Conservation (phyloP, 23 tunicate genomes). For the Ascidia mentula region DNA sequence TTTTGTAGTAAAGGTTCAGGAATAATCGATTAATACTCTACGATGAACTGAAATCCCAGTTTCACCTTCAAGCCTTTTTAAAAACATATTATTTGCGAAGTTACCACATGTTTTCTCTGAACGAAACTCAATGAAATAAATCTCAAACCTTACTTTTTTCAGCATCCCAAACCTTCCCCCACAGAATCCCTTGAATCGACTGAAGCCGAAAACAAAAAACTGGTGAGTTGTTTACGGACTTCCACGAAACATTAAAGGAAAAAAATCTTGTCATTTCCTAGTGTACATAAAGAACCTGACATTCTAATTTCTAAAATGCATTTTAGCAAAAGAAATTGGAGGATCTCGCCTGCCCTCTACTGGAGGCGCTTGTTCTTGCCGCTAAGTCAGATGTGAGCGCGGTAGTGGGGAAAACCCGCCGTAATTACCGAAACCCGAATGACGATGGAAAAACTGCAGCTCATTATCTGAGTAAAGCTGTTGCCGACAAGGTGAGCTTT, state of each 20-base stretch:
- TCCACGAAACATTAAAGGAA: neutral
- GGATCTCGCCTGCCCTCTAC: conserved; percentile 89
- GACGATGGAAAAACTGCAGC: conserved; percentile 95
- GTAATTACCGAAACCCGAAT: conserved; percentile 52
- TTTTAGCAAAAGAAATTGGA: conserved; percentile 56
- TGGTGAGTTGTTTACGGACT: conserved; percentile 9
- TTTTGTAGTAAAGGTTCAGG: no score
- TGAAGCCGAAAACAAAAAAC: conserved; percentile 39
- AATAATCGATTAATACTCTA: no score
- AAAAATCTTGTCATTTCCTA: neutral
- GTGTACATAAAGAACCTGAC: no score
- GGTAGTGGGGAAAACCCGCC: conserved; percentile 77
- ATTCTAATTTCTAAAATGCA: neutral
- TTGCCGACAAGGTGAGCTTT: conserved; percentile 68
- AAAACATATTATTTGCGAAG: no score
- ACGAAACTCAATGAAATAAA: no score
- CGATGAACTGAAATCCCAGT: no score
- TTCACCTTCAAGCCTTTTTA: no score
- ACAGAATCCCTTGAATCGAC: conserved; percentile 5
- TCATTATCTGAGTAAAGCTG: conserved; percentile 81
- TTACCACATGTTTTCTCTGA: no score
- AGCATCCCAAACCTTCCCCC: conserved; percentile 35
- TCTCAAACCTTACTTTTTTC: no score
- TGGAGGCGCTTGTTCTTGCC: conserved; percentile 82
- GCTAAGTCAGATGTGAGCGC: conserved; percentile 90